Conservation (phyloP, 2,113 vertebrate genomes). For the Onychorhynchus coronatus region DNA sequence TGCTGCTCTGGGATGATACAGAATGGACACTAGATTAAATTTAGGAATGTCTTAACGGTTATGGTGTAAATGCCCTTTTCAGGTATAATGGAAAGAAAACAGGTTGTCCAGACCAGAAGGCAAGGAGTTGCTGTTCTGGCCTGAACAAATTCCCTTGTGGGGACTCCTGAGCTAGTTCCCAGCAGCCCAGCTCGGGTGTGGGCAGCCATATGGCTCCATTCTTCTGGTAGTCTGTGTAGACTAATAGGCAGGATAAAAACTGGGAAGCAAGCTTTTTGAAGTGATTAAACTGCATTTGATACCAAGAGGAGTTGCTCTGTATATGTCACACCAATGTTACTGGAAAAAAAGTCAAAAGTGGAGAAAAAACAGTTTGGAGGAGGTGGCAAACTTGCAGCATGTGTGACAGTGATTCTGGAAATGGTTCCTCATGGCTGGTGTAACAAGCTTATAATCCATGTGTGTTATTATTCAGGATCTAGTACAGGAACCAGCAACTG, state of each 20-base stretch:
- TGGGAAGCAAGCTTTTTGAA: not conserved
- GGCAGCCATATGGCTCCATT: not conserved
- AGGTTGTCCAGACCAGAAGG: not conserved
- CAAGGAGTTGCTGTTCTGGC: not conserved
- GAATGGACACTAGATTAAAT: not conserved
- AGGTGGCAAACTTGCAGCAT: not conserved
- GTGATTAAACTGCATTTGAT: not conserved
- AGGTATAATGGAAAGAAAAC: not conserved
- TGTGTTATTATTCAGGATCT: not conserved
- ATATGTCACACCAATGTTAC: not conserved
- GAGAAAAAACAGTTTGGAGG: not conserved
- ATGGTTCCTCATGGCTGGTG: accelerated
- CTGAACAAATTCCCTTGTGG: not conserved
- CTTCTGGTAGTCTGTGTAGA: not conserved
- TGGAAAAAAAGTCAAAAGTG: not conserved
- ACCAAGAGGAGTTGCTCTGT: not conserved
- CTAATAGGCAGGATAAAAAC: not conserved
- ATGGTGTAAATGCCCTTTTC: not conserved
- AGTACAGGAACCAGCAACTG: accelerated
- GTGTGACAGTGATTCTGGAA: not conserved
- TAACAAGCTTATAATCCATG: not conserved
- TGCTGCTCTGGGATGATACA: not conserved
- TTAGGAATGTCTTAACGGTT: not conserved
- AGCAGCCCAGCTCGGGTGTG: not conserved
- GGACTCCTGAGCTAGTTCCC: not conserved